A percentile compares a stretch with the other conserved stretches of the same genome.
Conservation (phyloP, 2,888 invertebrate species). For the Apotomis capreana region DNA sequence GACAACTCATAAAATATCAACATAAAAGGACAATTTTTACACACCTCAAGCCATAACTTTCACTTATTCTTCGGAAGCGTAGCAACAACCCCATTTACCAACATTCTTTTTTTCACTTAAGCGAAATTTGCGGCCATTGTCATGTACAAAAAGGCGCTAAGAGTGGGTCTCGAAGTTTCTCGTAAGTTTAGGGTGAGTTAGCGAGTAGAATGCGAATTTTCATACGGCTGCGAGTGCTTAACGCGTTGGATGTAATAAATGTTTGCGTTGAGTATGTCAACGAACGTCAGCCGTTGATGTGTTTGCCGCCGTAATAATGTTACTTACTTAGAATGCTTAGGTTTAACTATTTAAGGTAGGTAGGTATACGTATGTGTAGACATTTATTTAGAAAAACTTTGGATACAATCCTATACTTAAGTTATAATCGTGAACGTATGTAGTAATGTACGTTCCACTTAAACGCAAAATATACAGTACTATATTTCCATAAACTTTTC, state of each 20-base stretch:
- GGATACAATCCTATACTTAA: too few species aligned
- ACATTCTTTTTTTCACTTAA: conserved; percentile 33
- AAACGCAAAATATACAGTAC: too few species aligned
- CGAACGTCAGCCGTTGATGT: conserved; percentile 3
- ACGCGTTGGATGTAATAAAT: conserved; percentile 34
- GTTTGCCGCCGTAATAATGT: not conserved
- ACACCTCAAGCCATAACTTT: not conserved
- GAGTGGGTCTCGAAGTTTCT: conserved; percentile 34
- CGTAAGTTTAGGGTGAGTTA: conserved; percentile 34
- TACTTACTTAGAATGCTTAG: too few species aligned
- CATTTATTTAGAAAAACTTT: too few species aligned
- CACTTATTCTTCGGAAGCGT: conserved; percentile 7
- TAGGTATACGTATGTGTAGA: too few species aligned
- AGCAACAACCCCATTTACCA: conserved; percentile 23
- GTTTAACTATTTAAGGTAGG: too few species aligned
- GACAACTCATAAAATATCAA: not conserved
- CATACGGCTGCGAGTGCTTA: conserved; percentile 29
- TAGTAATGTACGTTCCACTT: too few species aligned
- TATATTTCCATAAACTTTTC: too few species aligned
- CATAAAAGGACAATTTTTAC: not conserved
- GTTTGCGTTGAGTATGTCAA: conserved; percentile 23
- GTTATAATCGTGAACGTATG: too few species aligned
- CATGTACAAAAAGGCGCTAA: conserved; percentile 32
- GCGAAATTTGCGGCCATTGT: conserved; percentile 39
- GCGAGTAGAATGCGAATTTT: conserved; percentile 36